Percentiles rank a stretch among this genome's conserved stretches.
phyloP scores from a whole-genome alignment of 2,797 vertebrate species.

The Microctenopoma steveboyesi region DNA sequence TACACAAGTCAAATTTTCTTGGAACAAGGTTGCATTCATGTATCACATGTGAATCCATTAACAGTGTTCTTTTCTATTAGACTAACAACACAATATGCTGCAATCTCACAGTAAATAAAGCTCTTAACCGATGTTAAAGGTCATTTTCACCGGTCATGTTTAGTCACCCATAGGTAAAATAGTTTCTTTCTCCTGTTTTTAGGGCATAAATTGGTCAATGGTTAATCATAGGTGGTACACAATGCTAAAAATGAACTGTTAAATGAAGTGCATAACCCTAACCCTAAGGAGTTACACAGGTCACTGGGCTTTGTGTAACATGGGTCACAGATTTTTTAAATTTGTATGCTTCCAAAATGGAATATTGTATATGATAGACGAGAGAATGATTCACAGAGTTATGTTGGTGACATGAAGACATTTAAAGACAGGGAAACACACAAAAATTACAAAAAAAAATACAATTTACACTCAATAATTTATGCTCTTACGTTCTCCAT shows the following conservation, averaged over 20 bases:
- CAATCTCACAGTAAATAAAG: not conserved
- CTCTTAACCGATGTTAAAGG: not conserved
- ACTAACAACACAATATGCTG: not conserved
- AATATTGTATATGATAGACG: not conserved
- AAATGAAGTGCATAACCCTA: no score
- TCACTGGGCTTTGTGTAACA: constrained; percentile 9
- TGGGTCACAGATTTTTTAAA: not conserved
- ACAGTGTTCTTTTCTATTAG: not conserved
- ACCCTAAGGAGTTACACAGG: not conserved
- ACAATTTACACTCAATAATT: not conserved
- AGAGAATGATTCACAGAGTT: not conserved
- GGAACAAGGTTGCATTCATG: constrained; percentile 3
- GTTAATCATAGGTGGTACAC: not conserved
- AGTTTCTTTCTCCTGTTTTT: not conserved
- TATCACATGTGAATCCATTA: not conserved
- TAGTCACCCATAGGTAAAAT: not conserved
- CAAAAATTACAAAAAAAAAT: constrained; percentile 1
- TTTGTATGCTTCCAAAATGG: not conserved
- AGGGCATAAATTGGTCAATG: no score
- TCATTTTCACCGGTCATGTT: not conserved
- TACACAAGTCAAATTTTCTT: not conserved
- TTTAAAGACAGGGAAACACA: not conserved
- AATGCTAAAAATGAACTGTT: not conserved
- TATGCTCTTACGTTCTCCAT: constrained; percentile 28
- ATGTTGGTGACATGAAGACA: not conserved